Conservation (phyloP, 2,797 vertebrate species). For the Varecia variegata region DNA sequence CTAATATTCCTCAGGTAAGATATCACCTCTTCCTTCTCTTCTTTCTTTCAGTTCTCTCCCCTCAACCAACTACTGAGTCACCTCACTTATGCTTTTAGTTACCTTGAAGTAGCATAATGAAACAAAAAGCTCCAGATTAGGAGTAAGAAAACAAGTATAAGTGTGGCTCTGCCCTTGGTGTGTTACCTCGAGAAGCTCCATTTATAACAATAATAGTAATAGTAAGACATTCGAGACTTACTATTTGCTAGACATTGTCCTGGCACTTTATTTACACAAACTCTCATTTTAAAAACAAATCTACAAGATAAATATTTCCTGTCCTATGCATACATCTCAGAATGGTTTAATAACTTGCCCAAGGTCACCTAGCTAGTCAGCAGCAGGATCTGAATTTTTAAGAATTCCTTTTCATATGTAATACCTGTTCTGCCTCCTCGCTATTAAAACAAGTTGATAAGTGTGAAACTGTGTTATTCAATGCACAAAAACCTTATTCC, state of each 20-base stretch:
- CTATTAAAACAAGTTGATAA: neutral
- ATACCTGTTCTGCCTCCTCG: neutral
- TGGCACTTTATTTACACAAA: neutral
- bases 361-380: neutral
- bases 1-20: neutral
- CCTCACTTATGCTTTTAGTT: neutral
- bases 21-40: neutral
- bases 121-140: neutral
- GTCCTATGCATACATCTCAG: neutral
- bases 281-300: neutral
- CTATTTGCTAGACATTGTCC: neutral
- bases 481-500: neutral
- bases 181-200: neutral
- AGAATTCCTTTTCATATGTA: neutral
- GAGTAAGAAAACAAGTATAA: neutral
- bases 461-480: neutral
- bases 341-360: neutral
- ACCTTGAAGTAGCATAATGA: neutral
- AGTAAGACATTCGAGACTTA: neutral
- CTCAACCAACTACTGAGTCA: neutral
- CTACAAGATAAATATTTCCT: neutral
- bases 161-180: neutral
- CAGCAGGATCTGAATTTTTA: neutral
- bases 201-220: neutral
- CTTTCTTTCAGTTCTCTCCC: neutral